phyloP scores from a whole-genome alignment of 2,113 vertebrate genomes.

The Antechinus flavipes region DNA sequence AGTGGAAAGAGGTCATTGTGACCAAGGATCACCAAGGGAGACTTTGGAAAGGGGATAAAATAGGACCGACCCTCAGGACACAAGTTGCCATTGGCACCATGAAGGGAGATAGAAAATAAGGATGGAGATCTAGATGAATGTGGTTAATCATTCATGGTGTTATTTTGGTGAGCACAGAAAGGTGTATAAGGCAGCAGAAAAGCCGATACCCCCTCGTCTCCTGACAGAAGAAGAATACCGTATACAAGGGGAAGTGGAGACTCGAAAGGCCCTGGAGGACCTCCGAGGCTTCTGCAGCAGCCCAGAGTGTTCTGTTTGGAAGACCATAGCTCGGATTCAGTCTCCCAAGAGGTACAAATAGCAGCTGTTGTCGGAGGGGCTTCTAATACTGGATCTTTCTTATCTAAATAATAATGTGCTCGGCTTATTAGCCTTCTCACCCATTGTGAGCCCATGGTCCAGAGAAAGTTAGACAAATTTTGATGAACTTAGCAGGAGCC shows the following conservation, averaged over 20 bases:
- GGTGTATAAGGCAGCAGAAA: conserved; percentile 78
- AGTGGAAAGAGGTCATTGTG: conserved; percentile 13
- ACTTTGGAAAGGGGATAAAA: not conserved
- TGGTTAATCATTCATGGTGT: conserved; percentile 69
- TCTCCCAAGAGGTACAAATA: conserved; percentile 92
- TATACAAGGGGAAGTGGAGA: conserved; percentile 92
- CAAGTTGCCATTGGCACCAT: conserved; percentile 33
- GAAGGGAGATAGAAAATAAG: conserved; percentile 49
- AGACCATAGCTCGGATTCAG: conserved; percentile 90
- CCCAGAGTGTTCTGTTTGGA: conserved; percentile 94
- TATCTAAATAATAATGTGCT: conserved; percentile 29
- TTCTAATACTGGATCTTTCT: conserved; percentile 27
- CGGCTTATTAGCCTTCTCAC: conserved; percentile 45
- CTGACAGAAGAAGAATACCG: conserved; percentile 95
- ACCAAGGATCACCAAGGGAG: conserved; percentile 25
- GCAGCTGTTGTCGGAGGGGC: not conserved
- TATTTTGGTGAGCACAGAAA: conserved; percentile 86
- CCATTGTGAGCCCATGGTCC: not conserved
- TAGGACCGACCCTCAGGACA: not conserved
- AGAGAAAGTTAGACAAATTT: not conserved
- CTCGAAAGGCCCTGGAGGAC: conserved; percentile 89
- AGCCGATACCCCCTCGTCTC: conserved; percentile 88
- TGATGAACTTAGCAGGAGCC: not conserved
- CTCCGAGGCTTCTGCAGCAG: conserved; percentile 91
- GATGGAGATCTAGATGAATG: conserved; percentile 33